phyloP scores from a whole-genome alignment of 92 coral and sea anemone genomes.

The Palythoa grandiflora region DNA sequence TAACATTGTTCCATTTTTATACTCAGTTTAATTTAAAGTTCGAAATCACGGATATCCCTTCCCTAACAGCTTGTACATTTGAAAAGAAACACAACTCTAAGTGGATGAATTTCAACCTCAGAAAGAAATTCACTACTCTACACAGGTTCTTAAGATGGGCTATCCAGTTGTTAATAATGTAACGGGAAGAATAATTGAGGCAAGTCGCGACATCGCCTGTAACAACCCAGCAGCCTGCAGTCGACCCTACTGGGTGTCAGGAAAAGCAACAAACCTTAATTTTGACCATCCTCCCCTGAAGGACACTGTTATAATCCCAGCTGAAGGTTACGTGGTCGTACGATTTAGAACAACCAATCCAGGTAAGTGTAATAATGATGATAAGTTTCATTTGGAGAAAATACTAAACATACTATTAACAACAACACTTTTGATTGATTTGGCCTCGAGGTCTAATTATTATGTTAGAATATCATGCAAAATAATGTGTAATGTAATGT shows the following conservation, averaged over 20 bases:
- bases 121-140: too few species aligned
- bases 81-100: background rate
- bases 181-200: constrained; percentile 50
- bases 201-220: constrained; percentile 58
- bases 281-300: constrained; percentile 66
- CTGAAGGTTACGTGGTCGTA: constrained; percentile 64
- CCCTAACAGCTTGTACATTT: too few species aligned
- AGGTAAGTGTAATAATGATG: constrained; percentile 25
- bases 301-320: constrained; percentile 67
- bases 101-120: background rate
- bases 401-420: too few species aligned
- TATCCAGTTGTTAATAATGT: constrained; percentile 57
- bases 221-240: constrained; percentile 54
- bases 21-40: too few species aligned
- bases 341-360: constrained; percentile 71
- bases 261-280: constrained; percentile 53
- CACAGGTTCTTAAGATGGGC: constrained; percentile 66
- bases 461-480: too few species aligned
- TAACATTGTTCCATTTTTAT: too few species aligned
- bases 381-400: too few species aligned
- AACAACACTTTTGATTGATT: too few species aligned
- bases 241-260: constrained; percentile 64
- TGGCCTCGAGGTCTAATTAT: too few species aligned
- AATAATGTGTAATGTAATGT: too few species aligned
- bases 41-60: too few species aligned